Conservation (phyloP, 1,140 invertebrate genomes). For the Babylonia areolata region DNA sequence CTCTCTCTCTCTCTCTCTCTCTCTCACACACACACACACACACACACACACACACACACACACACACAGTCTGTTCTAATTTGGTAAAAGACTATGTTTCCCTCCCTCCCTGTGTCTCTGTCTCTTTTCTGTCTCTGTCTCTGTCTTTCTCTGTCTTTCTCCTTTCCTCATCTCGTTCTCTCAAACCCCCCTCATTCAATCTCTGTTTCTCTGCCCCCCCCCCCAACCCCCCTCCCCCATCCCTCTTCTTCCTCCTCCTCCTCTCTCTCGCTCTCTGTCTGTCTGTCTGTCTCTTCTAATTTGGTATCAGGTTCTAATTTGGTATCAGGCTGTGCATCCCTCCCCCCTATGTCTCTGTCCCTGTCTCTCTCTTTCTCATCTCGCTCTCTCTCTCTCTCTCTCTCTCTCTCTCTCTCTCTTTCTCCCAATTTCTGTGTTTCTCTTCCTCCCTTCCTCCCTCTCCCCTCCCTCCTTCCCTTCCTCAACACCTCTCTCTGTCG, state of each 20-base stretch:
- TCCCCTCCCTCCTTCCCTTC: neutral
- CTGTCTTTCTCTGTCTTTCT: neutral
- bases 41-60: no score
- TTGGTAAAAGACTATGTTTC: no score
- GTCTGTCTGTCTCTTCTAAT: neutral
- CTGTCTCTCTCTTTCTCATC: neutral
- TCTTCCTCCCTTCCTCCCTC: neutral
- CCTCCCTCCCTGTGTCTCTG: neutral
- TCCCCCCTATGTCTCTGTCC: neutral
- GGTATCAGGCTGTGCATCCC: neutral
- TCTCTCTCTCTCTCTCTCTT: neutral
- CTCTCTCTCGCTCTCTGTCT: neutral
- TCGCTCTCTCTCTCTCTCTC: constrained; percentile 5
- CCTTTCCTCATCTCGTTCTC: neutral
- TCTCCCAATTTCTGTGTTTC: neutral
- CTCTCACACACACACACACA: no score
- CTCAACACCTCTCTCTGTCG: neutral
- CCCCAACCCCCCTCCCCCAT: neutral
- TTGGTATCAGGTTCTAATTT: no score
- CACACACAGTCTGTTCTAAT: no score
- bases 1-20: no score
- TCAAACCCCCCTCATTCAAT: neutral
- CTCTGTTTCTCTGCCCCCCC: neutral
- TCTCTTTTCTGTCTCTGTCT: neutral
- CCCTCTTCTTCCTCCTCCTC: neutral